Evolutionary conservation across 35 echinoderm and acorn worm species (phyloP), one percentile per base, ranked within the genome.

Genomic region (Heliocidaris tuberculata): DNA sequence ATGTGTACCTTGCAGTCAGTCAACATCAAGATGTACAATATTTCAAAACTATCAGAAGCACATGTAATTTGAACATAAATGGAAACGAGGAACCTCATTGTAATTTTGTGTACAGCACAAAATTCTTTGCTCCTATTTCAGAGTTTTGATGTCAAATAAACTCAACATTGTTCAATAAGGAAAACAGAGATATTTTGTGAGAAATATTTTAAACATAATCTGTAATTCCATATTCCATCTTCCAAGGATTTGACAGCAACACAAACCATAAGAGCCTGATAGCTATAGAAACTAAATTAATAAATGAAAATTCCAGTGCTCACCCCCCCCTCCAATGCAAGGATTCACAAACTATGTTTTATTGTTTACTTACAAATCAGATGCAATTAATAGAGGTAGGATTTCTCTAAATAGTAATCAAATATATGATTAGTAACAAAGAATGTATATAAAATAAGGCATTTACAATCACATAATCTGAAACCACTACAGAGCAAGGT

Each of bases 341-440:
- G 59, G 5, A 60, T 60, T 60, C 10, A 19, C 2, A 10, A 10
- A 60, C 19, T 60, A 60, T 2, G 12, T 2, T 12, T 15, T 15
- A 12, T 12, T 15, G 11, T 12, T 27, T n/a, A 78, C 65, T 78
- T 21, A 7, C 2, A 78, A 78, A 78, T 78, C 65, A 78, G 65
- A 78, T n/a, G 65, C 65, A 78, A 78, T 78, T 78, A 78, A 78
- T 78, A 78, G 65, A 78, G 65, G 65, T 78, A 78, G 65, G 65
- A 78, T 78, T 78, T 78, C 52, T 78, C 65, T 78, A 78, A 19
- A 78, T 78, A 78, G 59, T 60, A 60, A 60, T 60, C 59, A 42
- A 42, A 42, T 6, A 78, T 78, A 27, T 78, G 65, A 78, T 78
- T 78, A 78, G 65, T 78, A 78, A 78, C 65, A 78, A 78, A 78